Evolutionary conservation across 2,113 vertebrate species (phyloP), one percentile per base, ranked within the genome.

Genomic region (Hippocampus abdominalis): DNA sequence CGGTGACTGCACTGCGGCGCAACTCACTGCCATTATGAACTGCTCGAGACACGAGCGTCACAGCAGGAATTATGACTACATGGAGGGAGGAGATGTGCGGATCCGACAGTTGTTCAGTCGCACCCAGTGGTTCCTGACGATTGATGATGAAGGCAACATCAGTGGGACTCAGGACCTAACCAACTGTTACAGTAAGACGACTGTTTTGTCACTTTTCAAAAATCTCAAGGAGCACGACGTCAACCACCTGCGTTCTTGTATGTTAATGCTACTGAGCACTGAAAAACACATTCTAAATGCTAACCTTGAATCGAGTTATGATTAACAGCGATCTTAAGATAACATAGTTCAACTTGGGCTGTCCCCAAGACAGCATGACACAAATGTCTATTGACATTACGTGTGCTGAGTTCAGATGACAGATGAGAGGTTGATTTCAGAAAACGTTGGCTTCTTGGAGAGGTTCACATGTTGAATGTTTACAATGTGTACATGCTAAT

Each of bases 11-110:
- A 95, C 93, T 85, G 93, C 95, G 83, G 95, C 96, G 90, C 96
- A 98, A 94, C 95, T 95, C 89, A 94, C 94, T 77, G 91, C 94
- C 90, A 95, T 94, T 87, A 94, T 93, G 91, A 97, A 98, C 96
- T 99, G 96, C 87, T 96, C 95, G 87, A 97, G 93, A 90, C 95
- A 96, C 4, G 97, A 99, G 88, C 90, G 95, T 80, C 94, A 96
- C 81, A 96, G 95, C 77, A 95, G 96, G 89, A 98, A 97, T 89
- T 98, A 97, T 78, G 96, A 98, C 93, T 98, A 98, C 92, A 98
- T 98, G 97, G 96, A 98, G 92, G 96, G 97, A 85, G 96, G 97
- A 82, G 96, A 99, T 87, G 94, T 98, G 87, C 94, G 97, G 83
- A 95, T 98, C 71, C 95, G 96, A 81, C 95, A 96, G 91, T 95